Percentiles rank a stretch among this genome's conserved stretches.
phyloP scores from a whole-genome alignment of 64 coral and sea anemone species.

The Platygyra sinensis region DNA sequence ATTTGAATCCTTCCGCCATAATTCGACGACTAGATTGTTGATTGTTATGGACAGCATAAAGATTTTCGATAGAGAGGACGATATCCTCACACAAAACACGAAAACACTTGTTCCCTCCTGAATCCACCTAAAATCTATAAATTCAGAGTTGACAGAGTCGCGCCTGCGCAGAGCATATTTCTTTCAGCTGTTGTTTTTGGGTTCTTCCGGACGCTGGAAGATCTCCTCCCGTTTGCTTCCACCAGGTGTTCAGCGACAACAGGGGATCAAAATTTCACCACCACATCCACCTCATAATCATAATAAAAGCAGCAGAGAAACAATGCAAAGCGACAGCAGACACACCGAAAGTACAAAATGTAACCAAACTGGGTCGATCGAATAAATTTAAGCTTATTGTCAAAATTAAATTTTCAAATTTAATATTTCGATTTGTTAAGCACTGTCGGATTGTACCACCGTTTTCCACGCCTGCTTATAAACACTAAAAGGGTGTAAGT shows the following conservation, averaged over 20 bases:
- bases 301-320: not conserved
- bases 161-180: not conserved
- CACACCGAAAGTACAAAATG: not conserved
- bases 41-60: conserved; percentile 4
- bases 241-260: not conserved
- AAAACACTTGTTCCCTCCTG: conserved; percentile 1
- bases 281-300: not conserved
- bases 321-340: not conserved
- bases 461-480: not conserved
- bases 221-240: not conserved
- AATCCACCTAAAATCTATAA: conserved; percentile 37
- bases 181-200: conserved; percentile 29
- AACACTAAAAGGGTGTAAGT: not conserved
- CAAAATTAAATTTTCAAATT: not conserved
- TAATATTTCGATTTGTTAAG: not conserved
- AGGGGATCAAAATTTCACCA: not conserved
- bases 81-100: not conserved
- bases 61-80: not conserved
- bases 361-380: not conserved
- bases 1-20: conserved; percentile 38
- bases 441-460: not conserved
- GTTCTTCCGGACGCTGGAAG: conserved; percentile 5
- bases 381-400: not conserved
- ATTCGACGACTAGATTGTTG: not conserved
- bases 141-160: conserved; percentile 15